phyloP scores from a whole-genome alignment of 2,113 vertebrate genomes.

The Leucosticte australis region DNA sequence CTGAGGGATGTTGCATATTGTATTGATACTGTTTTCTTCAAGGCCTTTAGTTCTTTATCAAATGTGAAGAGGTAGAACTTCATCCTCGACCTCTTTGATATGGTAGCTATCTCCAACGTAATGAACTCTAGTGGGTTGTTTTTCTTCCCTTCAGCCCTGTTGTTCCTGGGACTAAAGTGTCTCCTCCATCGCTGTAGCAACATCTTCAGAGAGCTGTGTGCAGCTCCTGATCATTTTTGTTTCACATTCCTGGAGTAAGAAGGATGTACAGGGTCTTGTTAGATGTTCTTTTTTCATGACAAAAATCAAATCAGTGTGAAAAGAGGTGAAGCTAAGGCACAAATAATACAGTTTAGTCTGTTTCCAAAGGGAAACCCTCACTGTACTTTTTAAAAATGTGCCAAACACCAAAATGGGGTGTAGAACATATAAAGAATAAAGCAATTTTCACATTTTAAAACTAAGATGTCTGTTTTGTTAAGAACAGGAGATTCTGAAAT shows the following conservation, averaged over 20 bases:
- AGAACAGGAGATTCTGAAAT: neutral
- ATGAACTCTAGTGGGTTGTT: fast-evolving
- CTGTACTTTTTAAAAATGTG: neutral
- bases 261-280: neutral
- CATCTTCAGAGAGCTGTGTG: neutral
- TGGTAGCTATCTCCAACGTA: neutral
- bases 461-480: neutral
- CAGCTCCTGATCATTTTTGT: neutral
- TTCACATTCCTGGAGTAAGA: neutral
- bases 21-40: neutral
- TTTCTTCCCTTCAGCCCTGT: neutral
- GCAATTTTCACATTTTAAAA: neutral
- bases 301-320: neutral
- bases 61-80: neutral
- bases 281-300: neutral
- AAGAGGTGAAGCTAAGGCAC: neutral
- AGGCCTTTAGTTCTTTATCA: neutral
- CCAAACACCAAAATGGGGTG: neutral
- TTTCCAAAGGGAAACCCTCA: neutral
- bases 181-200: neutral
- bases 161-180: neutral
- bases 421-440: neutral
- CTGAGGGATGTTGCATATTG: neutral
- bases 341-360: neutral
- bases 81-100: neutral